Evolutionary conservation across 2,113 vertebrate genomes (phyloP).

Genomic region (Lipophrys pholis): DNA sequence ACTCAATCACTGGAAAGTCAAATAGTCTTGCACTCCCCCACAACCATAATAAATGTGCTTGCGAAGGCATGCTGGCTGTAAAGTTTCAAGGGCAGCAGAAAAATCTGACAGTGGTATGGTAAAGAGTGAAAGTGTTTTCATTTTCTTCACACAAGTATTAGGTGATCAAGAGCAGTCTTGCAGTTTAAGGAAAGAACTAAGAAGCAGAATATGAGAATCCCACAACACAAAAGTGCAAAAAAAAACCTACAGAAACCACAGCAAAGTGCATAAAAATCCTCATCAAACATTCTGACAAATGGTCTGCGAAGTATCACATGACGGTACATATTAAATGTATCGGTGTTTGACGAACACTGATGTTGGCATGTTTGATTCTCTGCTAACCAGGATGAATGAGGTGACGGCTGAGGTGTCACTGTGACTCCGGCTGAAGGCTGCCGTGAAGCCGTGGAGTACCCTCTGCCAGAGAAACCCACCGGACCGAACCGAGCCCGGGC

Average conservation of each 20-base stretch:
- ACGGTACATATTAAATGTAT: constrained; percentile 46
- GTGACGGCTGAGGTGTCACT: constrained; percentile 39
- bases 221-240: constrained; percentile 33
- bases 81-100: constrained; percentile 29
- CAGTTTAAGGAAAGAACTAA: constrained; percentile 25
- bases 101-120: constrained; percentile 24
- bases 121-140: constrained; percentile 17
- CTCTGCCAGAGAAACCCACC: constrained; percentile 50
- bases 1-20: background rate
- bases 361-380: constrained; percentile 33
- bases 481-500: constrained; percentile 60
- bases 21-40: constrained; percentile 1
- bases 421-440: constrained; percentile 26
- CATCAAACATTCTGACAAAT: constrained; percentile 48
- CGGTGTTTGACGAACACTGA: constrained; percentile 29
- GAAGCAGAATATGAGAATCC: constrained; percentile 43
- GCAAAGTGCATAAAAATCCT: constrained; percentile 51
- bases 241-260: constrained; percentile 45
- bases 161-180: constrained; percentile 32
- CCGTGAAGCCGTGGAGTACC: constrained; percentile 15
- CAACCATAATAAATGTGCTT: constrained; percentile 27
- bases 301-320: constrained; percentile 46
- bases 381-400: constrained; percentile 59
- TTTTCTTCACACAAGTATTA: constrained; percentile 41
- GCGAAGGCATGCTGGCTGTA: constrained; percentile 24